Base-by-base conservation (phyloP, 37 sponge, comb jelly and placozoan genomes). In the Cladorhizidae sp. region DNA sequence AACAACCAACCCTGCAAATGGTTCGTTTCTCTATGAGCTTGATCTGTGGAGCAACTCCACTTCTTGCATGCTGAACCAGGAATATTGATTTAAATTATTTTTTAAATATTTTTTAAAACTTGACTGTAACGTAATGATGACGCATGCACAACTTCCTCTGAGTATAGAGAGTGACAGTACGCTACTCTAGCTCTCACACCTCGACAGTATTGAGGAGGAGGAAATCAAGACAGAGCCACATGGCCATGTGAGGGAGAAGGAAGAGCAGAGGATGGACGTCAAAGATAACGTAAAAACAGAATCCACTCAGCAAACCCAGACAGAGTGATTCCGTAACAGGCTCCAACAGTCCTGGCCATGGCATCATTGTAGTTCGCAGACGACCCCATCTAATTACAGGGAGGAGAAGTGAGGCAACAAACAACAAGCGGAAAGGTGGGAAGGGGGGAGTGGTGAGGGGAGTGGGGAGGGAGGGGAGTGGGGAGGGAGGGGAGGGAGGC, bases 321-420 rank as follows among this genome's bases (percentile, higher is more conserved):
- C 83, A n/a, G 28, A 94, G 31, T 49, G 91, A 94, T 67, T 94
- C 94, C 29, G 92, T 76, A 45, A 94, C 23, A 1, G 94, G 94
- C 75, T 94, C 94, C 76, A 94, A 56, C 1, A 90, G 79, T 1
- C 78, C 78, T 1, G 92, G 88, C 63, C 70, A 76, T 5, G 94
- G 94, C 78, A 90, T 77, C 91, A 94, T 94, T 38, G 88, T 76
- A 20, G 88, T 67, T 50, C 94, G 72, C 15, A 94, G 75, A 38
- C 88, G 52, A 31, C 79, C 78, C 94, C 94, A 94, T 68, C 94
- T 94, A 40, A 1, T 31, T 45, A 45, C 9, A 45, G 49, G n/a
- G n/a, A 45, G 49, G 9, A 45, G 49, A 12, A 45, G 5, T 9
- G 49, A 45, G 49, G 49, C 49, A 45, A n/a, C n/a, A n/a, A n/a